Evolutionary conservation across 2,797 vertebrate genomes (phyloP).

Genomic region (Nyctalus aviator): DNA sequence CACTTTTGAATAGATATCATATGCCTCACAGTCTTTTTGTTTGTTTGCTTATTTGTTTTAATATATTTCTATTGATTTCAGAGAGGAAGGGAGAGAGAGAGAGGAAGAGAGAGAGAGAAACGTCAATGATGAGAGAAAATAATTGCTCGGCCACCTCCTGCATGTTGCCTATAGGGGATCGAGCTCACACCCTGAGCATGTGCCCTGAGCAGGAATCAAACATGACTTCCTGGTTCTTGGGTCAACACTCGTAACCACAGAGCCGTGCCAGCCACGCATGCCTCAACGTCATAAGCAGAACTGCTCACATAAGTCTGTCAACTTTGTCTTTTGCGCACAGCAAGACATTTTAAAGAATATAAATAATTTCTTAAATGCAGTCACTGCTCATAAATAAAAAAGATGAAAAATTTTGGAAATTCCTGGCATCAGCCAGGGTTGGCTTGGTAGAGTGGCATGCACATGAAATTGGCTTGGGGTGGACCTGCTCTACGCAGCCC

Average conservation of each 20-base stretch:
- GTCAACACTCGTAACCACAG: background rate
- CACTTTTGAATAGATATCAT: too few relatives aligned
- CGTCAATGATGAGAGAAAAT: background rate
- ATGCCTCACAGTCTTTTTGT: too few relatives aligned
- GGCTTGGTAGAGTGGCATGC: background rate
- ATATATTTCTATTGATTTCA: background rate
- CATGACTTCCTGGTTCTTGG: background rate
- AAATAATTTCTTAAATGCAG: background rate
- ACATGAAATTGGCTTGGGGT: background rate
- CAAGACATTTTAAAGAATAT: background rate
- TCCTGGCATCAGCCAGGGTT: background rate
- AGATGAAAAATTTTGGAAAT: background rate
- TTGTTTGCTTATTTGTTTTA: background rate
- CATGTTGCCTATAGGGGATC: background rate
- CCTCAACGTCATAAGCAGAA: background rate
- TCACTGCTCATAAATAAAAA: conserved; percentile 20
- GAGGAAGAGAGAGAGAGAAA: background rate
- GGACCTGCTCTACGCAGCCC: background rate
- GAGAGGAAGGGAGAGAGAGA: background rate
- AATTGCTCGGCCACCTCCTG: background rate
- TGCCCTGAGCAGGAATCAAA: background rate
- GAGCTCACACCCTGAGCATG: background rate
- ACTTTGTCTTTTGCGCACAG: background rate
- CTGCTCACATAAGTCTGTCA: background rate
- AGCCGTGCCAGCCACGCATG: background rate